phyloP scores from a whole-genome alignment of 1,140 invertebrate species.

The Wiebesia pumilae region DNA sequence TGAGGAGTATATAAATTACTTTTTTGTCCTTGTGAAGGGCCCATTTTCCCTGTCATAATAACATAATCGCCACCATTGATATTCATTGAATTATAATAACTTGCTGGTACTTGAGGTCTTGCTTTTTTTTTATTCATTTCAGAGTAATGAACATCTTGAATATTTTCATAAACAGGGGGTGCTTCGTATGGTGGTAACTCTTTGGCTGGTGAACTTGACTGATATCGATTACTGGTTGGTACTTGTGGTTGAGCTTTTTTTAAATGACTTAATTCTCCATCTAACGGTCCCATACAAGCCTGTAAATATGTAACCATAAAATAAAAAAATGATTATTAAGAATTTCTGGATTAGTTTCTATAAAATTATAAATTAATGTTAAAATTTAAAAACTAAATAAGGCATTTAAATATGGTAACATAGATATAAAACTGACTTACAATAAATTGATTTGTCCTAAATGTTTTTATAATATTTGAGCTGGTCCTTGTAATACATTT shows the following conservation, averaged over 20 bases:
- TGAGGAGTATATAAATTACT: constrained; percentile 59
- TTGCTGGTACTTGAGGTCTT: constrained; percentile 70
- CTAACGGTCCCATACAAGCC: constrained; percentile 2
- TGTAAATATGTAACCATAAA: not conserved
- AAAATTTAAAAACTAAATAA: no score
- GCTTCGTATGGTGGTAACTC: constrained; percentile 76
- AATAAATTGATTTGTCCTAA: no score
- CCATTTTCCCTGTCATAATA: constrained; percentile 72
- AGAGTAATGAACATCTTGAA: constrained; percentile 77
- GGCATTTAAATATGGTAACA: no score
- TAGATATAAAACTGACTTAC: no score
- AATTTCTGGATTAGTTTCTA: not conserved
- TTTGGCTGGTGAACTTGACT: constrained; percentile 70
- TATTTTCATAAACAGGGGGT: constrained; percentile 84
- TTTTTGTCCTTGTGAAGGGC: constrained; percentile 58
- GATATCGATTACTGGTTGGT: constrained; percentile 78
- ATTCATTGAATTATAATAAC: constrained; percentile 70
- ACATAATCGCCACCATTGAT: constrained; percentile 73
- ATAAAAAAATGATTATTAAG: not conserved
- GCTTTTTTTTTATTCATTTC: constrained; percentile 71
- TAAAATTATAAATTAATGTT: no score
- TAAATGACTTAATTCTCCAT: constrained; percentile 51
- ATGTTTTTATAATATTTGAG: no score
- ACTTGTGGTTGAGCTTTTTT: constrained; percentile 82
- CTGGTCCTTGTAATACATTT: no score